Conservation (phyloP, 2,888 invertebrate species). For the Allygus modestus region DNA sequence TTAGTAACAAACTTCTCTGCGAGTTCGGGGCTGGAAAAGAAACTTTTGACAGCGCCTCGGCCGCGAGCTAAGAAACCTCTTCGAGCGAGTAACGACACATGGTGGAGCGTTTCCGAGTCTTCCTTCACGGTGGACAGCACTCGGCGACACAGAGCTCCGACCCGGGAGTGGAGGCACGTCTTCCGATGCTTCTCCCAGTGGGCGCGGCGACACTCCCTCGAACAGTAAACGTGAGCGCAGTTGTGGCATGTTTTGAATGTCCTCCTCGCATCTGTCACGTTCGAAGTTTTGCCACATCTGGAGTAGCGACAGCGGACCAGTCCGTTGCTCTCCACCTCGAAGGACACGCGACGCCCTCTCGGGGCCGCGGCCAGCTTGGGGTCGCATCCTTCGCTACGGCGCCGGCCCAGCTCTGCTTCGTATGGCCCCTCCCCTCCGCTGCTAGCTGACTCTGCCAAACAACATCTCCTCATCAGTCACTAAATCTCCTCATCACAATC, state of each 20-base stretch:
- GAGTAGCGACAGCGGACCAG: constrained; percentile 88
- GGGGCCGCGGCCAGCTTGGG: constrained; percentile 69
- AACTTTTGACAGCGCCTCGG: constrained; percentile 93
- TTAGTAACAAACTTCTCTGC: constrained; percentile 90
- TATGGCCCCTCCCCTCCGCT: constrained; percentile 63
- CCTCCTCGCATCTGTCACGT: constrained; percentile 86
- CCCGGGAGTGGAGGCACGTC: constrained; percentile 93
- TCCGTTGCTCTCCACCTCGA: constrained; percentile 69
- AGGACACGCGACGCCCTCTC: constrained; percentile 68
- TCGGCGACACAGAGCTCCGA: constrained; percentile 90
- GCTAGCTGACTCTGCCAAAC: constrained; percentile 71
- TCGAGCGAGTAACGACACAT: constrained; percentile 89
- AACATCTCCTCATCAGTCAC: constrained; percentile 45
- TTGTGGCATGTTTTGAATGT: constrained; percentile 96
- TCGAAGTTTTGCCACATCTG: constrained; percentile 86
- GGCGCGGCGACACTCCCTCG: constrained; percentile 90
- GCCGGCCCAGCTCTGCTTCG: constrained; percentile 75
- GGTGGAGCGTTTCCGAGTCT: constrained; percentile 84
- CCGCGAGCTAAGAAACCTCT: constrained; percentile 91
- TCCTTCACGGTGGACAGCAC: constrained; percentile 88
- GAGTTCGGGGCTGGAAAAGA: constrained; percentile 91
- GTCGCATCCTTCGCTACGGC: constrained; percentile 82
- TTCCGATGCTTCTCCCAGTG: constrained; percentile 97
- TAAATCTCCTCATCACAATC: too few species aligned
- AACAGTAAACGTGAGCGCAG: constrained; percentile 96